These are phyloP conservation scores for Syritta pipiens DNA, from an alignment of 2,888 invertebrate species.

Conservation along the genomic window DNA sequence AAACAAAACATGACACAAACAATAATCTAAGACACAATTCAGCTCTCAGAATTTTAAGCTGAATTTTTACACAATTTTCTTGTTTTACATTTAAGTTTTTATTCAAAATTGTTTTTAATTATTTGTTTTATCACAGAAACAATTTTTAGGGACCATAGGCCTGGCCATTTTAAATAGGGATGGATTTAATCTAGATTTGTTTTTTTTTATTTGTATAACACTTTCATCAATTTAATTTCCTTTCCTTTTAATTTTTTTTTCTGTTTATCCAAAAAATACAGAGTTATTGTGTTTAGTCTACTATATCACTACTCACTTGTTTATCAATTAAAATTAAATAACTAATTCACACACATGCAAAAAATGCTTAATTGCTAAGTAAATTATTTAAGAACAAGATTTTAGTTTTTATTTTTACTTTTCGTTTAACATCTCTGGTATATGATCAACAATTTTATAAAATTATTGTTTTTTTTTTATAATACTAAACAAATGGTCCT, in stretches of 20 bases:
- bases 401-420: neutral
- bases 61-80: neutral
- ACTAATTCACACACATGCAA: constrained; percentile 38
- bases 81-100: neutral
- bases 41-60: neutral
- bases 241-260: neutral
- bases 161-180: constrained; percentile 62
- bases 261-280: neutral
- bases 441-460: constrained; percentile 44
- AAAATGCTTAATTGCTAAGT: constrained; percentile 21
- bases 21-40: neutral
- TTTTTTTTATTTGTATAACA: constrained; percentile 28
- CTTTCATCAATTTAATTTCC: neutral
- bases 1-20: too few relatives aligned
- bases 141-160: constrained; percentile 60
- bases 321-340: constrained; percentile 20
- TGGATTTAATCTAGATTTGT: constrained; percentile 54
- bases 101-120: constrained; percentile 13
- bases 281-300: constrained; percentile 10
- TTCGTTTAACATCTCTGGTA: constrained; percentile 9
- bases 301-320: constrained; percentile 60
- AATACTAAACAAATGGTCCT: constrained; percentile 54
- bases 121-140: constrained; percentile 66
- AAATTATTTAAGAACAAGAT: neutral
- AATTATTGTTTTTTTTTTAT: constrained; percentile 55